These are phyloP conservation scores for Desmodus rotundus DNA, from an alignment of 2,113 vertebrate genomes.

Conservation along the genomic window DNA sequence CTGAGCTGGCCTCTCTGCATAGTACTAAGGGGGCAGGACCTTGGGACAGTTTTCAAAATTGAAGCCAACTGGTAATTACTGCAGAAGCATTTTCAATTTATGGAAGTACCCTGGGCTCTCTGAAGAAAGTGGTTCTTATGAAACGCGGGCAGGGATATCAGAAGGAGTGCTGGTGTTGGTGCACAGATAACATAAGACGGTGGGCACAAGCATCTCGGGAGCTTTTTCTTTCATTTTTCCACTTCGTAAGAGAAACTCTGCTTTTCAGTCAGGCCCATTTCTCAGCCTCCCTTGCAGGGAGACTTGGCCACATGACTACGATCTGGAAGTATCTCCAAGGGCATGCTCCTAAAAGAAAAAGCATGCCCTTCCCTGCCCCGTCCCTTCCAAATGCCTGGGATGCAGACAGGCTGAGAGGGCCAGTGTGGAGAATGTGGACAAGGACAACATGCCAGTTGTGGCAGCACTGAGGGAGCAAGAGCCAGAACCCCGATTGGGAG, in stretches of 20 bases:
- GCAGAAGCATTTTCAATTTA: neutral
- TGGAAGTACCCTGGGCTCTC: neutral
- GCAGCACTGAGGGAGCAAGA: neutral
- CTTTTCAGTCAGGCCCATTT: neutral
- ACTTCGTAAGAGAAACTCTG: neutral
- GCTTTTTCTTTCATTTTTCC: neutral
- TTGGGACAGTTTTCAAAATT: neutral
- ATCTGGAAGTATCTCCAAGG: neutral
- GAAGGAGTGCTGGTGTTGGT: neutral
- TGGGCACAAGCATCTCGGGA: neutral
- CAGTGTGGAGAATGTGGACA: fast-evolving
- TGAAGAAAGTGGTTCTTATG: neutral
- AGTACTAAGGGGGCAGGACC: neutral
- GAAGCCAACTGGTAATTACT: neutral
- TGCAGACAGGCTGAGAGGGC: neutral
- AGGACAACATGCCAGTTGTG: too few relatives aligned
- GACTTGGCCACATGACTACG: neutral
- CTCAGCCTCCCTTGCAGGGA: neutral
- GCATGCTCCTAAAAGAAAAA: neutral
- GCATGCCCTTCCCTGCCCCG: too few relatives aligned
- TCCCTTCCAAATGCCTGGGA: neutral
- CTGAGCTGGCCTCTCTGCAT: neutral
- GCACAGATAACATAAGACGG: fast-evolving
- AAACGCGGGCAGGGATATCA: neutral
- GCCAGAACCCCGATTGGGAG: too few relatives aligned